A percentile compares a stretch with the other conserved stretches of the same genome.
Conservation (phyloP, 2,888 invertebrate species). For the Diadromus collaris region DNA sequence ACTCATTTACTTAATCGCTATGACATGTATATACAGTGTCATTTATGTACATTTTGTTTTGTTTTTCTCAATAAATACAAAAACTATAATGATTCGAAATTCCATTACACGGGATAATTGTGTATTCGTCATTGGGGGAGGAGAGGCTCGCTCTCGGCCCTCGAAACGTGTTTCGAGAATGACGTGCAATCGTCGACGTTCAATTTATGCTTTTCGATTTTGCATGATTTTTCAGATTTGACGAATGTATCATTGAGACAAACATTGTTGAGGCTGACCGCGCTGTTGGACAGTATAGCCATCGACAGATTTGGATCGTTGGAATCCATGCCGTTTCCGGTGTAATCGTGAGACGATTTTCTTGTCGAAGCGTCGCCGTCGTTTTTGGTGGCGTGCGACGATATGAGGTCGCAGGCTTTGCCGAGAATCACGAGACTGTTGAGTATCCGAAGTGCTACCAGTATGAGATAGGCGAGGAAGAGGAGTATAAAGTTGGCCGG, state of each 20-base stretch:
- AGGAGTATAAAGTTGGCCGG: conserved; percentile 87
- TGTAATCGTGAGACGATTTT: conserved; percentile 62
- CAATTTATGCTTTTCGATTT: conserved; percentile 70
- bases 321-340: conserved; percentile 74
- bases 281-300: conserved; percentile 93
- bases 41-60: conserved; percentile 49
- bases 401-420: conserved; percentile 93
- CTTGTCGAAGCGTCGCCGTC: conserved; percentile 58
- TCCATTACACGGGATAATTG: conserved; percentile 40
- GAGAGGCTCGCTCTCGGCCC: conserved; percentile 73
- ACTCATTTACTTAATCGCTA: conserved; percentile 52
- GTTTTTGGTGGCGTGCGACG: conserved; percentile 77
- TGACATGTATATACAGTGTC: conserved; percentile 58
- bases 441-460: conserved; percentile 89
- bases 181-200: conserved; percentile 60
- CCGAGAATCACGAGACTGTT: conserved; percentile 95
- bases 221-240: conserved; percentile 81
- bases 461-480: conserved; percentile 88
- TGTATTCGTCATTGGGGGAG: conserved; percentile 66
- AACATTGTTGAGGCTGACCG: conserved; percentile 91
- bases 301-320: conserved; percentile 85
- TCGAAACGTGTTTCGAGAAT: conserved; percentile 68
- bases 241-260: conserved; percentile 89
- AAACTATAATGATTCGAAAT: conserved; percentile 47
- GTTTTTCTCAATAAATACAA: conserved; percentile 51